Percentiles rank a stretch among this genome's conserved stretches.
phyloP scores from a whole-genome alignment of 2,888 invertebrate genomes.

The Fissipunctia ypsillon region DNA sequence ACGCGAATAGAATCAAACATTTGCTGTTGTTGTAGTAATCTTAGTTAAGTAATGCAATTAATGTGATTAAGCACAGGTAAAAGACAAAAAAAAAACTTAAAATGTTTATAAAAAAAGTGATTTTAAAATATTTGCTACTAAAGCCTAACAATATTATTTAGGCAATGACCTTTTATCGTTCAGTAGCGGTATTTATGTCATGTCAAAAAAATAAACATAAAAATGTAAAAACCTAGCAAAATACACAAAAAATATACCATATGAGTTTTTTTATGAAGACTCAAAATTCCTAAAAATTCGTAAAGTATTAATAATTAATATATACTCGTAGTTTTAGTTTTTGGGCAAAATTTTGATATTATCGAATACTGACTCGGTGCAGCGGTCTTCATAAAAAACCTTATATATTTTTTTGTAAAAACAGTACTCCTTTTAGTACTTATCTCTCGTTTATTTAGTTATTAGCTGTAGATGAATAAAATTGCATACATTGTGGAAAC shows the following conservation, averaged over 20 bases:
- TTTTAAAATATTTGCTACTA: constrained; percentile 72
- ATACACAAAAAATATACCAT: constrained; percentile 79
- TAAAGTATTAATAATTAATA: constrained; percentile 48
- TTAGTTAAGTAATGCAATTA: constrained; percentile 81
- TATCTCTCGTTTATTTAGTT: constrained; percentile 72
- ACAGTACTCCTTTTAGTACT: constrained; percentile 72
- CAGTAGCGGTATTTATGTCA: constrained; percentile 77
- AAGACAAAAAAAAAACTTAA: constrained; percentile 79
- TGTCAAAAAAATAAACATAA: constrained; percentile 82
- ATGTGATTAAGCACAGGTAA: constrained; percentile 80
- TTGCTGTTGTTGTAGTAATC: constrained; percentile 80
- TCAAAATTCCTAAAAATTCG: constrained; percentile 52
- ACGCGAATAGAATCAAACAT: constrained; percentile 68
- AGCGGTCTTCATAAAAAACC: constrained; percentile 67
- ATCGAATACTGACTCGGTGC: constrained; percentile 36
- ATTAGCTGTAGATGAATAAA: constrained; percentile 64
- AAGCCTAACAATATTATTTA: constrained; percentile 65
- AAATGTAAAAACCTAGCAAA: constrained; percentile 85
- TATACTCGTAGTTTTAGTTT: constrained; percentile 62
- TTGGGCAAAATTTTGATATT: constrained; percentile 61
- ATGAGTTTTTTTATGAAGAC: constrained; percentile 76
- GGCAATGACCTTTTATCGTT: constrained; percentile 69
- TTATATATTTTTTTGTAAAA: constrained; percentile 64
- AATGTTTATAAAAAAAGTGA: constrained; percentile 70
- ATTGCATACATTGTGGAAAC: constrained; percentile 53